A percentile compares a stretch with the other conserved stretches of the same genome.
phyloP scores from a whole-genome alignment of 37 sponge, comb jelly and placozoan genomes.

The Aplysina aerophoba region DNA sequence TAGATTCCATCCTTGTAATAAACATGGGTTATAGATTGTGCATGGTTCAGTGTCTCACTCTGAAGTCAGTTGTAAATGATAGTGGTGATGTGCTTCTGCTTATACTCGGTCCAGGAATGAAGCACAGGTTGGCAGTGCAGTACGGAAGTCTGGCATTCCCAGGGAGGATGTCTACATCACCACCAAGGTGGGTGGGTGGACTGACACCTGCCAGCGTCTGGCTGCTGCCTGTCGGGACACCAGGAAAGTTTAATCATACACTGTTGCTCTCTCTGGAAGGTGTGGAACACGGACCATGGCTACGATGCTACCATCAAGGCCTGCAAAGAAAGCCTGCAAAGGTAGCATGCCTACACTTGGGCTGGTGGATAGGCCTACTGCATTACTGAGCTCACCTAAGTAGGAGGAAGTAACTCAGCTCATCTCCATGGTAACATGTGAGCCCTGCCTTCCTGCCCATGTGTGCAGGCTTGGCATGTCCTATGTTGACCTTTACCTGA shows the following conservation, averaged over 20 bases:
- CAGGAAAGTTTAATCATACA: no score
- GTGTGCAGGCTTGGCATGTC: constrained; percentile 62
- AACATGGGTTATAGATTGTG: no score
- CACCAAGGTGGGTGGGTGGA: constrained; percentile 64
- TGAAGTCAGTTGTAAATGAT: no score
- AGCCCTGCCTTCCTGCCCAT: neutral
- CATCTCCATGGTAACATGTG: no score
- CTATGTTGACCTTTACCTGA: constrained; percentile 76
- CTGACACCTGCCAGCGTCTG: no score
- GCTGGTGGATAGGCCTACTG: no score
- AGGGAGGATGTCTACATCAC: constrained; percentile 70
- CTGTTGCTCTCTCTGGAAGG: constrained; percentile 23
- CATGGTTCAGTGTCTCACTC: no score
- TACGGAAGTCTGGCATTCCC: constrained; percentile 69
- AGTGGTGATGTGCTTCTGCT: no score
- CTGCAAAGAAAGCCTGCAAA: constrained; percentile 58
- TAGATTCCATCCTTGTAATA: no score
- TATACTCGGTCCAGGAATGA: constrained; percentile 62
- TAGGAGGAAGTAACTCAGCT: no score
- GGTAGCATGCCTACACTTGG: constrained; percentile 38
- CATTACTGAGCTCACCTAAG: no score
- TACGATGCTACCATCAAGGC: constrained; percentile 45
- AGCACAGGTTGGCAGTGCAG: constrained; percentile 57
- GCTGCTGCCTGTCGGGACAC: no score
- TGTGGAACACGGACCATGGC: constrained; percentile 66